A percentile compares a stretch with the other conserved stretches of the same genome.
phyloP scores from a whole-genome alignment of 2,888 invertebrate species.

The Brachyptera risi region DNA sequence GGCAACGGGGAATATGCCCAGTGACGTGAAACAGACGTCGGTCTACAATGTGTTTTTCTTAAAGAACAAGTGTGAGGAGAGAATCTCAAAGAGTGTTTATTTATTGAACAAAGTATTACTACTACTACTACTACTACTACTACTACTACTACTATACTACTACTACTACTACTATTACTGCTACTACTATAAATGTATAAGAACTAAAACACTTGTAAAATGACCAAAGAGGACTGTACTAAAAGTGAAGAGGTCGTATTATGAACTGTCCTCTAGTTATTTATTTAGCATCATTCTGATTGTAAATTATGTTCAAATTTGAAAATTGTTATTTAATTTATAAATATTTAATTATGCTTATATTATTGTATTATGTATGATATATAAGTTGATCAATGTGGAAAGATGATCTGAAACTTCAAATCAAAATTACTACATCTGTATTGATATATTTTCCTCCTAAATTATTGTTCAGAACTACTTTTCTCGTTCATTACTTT shows the following conservation, averaged over 20 bases:
- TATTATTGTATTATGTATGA: background rate
- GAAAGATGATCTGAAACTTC: background rate
- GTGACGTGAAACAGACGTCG: too few species aligned
- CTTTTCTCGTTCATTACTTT: background rate
- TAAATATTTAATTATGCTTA: background rate
- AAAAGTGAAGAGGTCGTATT: background rate
- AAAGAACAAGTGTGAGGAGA: background rate
- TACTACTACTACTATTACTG: background rate
- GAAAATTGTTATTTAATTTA: conserved; percentile 4
- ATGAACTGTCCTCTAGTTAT: background rate
- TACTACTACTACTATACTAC: background rate
- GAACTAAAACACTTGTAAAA: background rate
- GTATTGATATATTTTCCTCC: too few species aligned
- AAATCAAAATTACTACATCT: too few species aligned
- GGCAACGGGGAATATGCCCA: too few species aligned
- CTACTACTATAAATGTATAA: background rate
- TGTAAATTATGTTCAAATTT: background rate
- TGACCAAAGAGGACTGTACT: conserved; percentile 3
- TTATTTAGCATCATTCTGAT: background rate
- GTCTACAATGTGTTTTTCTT: too few species aligned
- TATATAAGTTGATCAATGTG: too few species aligned
- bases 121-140: background rate
- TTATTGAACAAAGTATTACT: background rate
- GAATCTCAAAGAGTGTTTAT: background rate
- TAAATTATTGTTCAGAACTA: too few species aligned